These are phyloP conservation scores for Alligator mississippiensis DNA, from an alignment of 2,113 vertebrate genomes.

Conservation along the genomic window DNA sequence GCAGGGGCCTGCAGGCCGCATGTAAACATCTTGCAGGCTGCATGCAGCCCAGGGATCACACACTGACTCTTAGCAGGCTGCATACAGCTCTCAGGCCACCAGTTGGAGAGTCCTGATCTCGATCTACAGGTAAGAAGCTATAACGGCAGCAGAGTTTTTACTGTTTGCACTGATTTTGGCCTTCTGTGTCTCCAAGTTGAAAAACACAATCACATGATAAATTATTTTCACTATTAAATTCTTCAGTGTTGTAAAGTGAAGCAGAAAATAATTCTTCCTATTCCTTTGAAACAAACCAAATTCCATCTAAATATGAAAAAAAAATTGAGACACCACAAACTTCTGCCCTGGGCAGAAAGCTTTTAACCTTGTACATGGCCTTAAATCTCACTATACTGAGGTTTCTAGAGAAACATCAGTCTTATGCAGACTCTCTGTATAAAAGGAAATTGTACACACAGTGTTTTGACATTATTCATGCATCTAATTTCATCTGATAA, in stretches of 20 bases:
- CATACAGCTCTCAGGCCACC: no score
- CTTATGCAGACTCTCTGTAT: not conserved
- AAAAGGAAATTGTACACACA: not conserved
- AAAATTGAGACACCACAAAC: not conserved
- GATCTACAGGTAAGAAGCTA: not conserved
- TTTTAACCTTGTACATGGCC: not conserved
- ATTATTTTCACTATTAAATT: not conserved
- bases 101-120: not conserved
- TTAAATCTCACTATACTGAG: not conserved
- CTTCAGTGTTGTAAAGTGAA: not conserved
- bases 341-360: not conserved
- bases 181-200: not conserved
- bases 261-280: not conserved
- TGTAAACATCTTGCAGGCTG: no score
- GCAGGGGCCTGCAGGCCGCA: no score
- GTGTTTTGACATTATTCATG: not conserved
- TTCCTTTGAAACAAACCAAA: not conserved
- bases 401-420: not conserved
- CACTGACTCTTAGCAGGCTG: no score
- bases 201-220: not conserved
- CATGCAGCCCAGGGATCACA: no score
- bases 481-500: not conserved
- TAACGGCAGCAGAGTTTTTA: not conserved
- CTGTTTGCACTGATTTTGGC: not conserved
- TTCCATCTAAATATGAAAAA: not conserved